Conservation (phyloP, 2,888 invertebrate genomes). For the Drosophila engyochracea region DNA sequence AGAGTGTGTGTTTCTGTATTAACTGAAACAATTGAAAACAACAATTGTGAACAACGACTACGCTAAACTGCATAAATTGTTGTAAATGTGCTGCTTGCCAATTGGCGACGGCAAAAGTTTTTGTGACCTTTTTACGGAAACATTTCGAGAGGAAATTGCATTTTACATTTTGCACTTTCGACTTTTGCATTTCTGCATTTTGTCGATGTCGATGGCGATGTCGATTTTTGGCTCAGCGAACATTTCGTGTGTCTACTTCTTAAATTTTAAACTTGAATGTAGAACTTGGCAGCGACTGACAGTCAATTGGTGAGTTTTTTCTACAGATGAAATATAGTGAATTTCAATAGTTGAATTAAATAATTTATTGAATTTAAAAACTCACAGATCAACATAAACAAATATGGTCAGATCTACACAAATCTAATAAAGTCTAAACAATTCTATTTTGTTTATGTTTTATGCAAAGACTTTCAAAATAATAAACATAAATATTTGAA, state of each 20-base stretch:
- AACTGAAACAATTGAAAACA: constrained; percentile 32
- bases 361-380: background rate
- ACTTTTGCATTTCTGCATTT: constrained; percentile 22
- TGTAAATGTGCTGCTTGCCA: constrained; percentile 42
- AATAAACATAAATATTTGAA: background rate
- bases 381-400: background rate
- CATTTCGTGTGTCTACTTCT: constrained; percentile 18
- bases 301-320: constrained; percentile 38
- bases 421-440: background rate
- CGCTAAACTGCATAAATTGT: constrained; percentile 40
- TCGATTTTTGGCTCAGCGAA: constrained; percentile 21
- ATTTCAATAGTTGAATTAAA: background rate
- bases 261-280: constrained; percentile 10
- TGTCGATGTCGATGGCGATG: background rate
- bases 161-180: constrained; percentile 46
- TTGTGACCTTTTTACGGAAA: constrained; percentile 57
- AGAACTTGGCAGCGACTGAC: constrained; percentile 1
- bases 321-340: background rate
- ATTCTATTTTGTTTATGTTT: background rate
- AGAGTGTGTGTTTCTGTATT: constrained; percentile 29
- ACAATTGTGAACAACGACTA: constrained; percentile 19
- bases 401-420: background rate
- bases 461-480: background rate
- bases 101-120: constrained; percentile 68
- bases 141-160: constrained; percentile 60